Percentiles rank a stretch among this genome's conserved stretches.
phyloP scores from a whole-genome alignment of 2,797 vertebrate species.

The Mallotus villosus region DNA sequence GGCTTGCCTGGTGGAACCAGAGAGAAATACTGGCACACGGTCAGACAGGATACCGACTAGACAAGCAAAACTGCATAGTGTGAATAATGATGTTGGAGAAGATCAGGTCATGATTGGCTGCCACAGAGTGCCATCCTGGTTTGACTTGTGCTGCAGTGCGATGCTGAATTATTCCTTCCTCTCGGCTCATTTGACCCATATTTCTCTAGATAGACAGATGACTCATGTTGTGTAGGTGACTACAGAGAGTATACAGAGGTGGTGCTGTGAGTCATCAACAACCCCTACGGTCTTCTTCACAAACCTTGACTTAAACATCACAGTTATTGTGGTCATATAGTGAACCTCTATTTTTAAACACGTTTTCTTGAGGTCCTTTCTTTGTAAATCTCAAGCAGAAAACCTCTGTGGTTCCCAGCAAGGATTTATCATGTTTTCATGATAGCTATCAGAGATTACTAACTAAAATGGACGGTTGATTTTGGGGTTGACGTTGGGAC shows the following conservation, averaged over 20 bases:
- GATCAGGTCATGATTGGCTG: not conserved
- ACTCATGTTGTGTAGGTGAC: slow-evolving; percentile 1
- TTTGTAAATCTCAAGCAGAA: too few relatives aligned
- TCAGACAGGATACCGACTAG: not conserved
- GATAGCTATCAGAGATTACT: not conserved
- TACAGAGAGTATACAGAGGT: not conserved
- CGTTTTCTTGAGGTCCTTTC: not conserved
- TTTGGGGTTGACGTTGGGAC: not conserved
- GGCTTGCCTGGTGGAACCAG: slow-evolving; percentile 30
- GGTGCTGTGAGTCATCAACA: not conserved
- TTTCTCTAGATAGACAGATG: slow-evolving; percentile 1
- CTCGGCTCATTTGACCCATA: not conserved
- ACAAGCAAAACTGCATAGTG: not conserved
- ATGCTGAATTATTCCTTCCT: not conserved
- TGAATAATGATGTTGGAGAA: not conserved
- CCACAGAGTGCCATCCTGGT: not conserved
- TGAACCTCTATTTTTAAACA: not conserved
- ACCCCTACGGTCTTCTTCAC: not conserved
- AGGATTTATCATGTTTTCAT: not conserved
- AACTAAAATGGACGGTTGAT: not conserved
- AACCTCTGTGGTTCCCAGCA: not conserved
- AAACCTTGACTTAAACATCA: too few relatives aligned
- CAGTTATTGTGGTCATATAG: not conserved
- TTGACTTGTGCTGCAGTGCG: not conserved
- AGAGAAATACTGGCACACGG: not conserved